Conservation (phyloP, 2,113 vertebrate species). For the Gorsachius goisagi region DNA sequence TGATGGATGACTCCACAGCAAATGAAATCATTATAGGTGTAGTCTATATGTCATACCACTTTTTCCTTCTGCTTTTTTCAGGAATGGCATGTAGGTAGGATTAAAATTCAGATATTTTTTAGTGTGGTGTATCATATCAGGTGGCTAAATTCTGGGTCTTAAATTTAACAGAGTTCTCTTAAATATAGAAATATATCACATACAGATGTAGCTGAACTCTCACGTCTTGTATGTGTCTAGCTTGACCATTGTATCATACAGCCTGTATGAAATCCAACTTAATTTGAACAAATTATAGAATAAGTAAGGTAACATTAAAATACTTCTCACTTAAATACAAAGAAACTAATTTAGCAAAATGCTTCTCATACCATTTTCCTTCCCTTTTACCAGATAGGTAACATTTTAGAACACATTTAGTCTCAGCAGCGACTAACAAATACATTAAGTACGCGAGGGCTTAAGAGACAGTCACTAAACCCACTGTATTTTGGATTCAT, state of each 20-base stretch:
- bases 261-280: neutral
- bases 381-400: neutral
- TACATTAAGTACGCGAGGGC: fast-evolving
- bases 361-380: neutral
- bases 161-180: neutral
- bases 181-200: neutral
- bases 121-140: neutral
- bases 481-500: neutral
- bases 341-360: neutral
- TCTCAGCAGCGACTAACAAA: neutral
- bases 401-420: neutral
- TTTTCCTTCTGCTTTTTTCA: neutral
- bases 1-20: slow-evolving; percentile 14
- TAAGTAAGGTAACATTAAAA: neutral
- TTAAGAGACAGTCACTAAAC: neutral
- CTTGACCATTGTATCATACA: neutral
- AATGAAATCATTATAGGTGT: slow-evolving; percentile 15
- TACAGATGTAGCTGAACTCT: neutral
- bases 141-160: neutral
- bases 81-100: neutral
- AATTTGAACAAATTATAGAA: neutral
- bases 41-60: neutral
- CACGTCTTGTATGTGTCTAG: neutral
- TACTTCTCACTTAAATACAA: neutral
- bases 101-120: neutral